Conservation (phyloP, 2,888 invertebrate genomes). For the Eristalinus aeneus region DNA sequence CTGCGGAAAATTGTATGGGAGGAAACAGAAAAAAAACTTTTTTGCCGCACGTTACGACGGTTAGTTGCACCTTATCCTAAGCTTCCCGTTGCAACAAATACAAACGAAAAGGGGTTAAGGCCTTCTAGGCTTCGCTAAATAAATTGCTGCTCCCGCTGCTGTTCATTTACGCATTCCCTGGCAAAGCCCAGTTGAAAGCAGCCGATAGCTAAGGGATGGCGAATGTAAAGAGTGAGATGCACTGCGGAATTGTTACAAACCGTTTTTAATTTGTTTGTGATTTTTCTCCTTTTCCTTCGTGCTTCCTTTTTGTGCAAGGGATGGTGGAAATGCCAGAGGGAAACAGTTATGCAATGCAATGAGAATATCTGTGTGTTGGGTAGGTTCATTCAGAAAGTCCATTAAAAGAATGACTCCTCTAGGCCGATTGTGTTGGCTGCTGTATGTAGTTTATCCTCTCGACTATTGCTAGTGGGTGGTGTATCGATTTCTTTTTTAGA, state of each 20-base stretch:
- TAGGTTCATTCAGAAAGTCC: conserved; percentile 50
- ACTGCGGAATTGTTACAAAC: conserved; percentile 35
- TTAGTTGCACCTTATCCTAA: conserved; percentile 38
- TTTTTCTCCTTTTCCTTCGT: neutral
- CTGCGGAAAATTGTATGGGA: neutral
- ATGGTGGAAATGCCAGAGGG: conserved; percentile 27
- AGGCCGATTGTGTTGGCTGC: conserved; percentile 30
- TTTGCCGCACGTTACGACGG: conserved; percentile 22
- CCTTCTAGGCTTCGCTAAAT: conserved; percentile 32
- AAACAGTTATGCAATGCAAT: conserved; percentile 48
- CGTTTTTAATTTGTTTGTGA: conserved; percentile 38
- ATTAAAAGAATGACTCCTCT: conserved; percentile 34
- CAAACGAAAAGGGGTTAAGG: conserved; percentile 55
- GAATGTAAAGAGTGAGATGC: neutral
- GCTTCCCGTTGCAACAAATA: neutral
- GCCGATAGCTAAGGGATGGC: neutral
- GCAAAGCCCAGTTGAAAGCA: conserved; percentile 17
- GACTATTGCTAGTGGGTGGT: neutral
- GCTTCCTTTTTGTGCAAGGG: neutral
- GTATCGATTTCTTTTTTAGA: conserved; percentile 18
- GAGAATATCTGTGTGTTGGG: conserved; percentile 24
- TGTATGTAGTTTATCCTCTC: neutral
- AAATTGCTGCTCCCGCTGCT: neutral
- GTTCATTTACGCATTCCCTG: neutral
- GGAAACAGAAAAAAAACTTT: conserved; percentile 28